Evolutionary conservation across 2,113 vertebrate species (phyloP), one percentile per base, ranked within the genome.

Genomic region (Poeciliopsis occidentalis): DNA sequence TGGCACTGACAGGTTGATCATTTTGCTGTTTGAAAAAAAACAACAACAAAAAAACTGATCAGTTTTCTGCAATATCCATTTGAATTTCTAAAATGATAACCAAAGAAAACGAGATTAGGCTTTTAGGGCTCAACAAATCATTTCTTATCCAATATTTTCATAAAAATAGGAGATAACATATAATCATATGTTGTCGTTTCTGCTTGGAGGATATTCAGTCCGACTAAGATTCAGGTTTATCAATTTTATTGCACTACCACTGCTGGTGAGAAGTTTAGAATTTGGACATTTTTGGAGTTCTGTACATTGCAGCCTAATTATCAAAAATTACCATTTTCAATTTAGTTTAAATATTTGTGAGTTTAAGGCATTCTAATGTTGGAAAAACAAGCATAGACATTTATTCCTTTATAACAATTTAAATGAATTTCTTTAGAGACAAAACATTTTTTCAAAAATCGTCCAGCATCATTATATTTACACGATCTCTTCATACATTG

Each of bases 1-100:
- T 29, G 97, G 95, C 84, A 99, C 97, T 8, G 97, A 99, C 29
- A 98, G 93, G 92, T 99, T 99, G 91, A 99, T 95, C 98, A 99
- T 99, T 94, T 99, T 99, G 92, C 98, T 99, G 79, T 26, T 41
- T 2, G 75, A 76, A 70, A 12, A 26, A 61, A 0, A 71, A 92
- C 11, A 0, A 0, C 69, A 92, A 37, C 0, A 75, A 77, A 69
- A 0, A 0, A 73, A 92, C 60, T 47, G 66, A 15, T 31, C 31
- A 47, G 17, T 47, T 47, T 22, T 17, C 44, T 47, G 44, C 17
- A 19, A 24, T n/a, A 8, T 57, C 2, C 30, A 64, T 64, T 24
- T 27, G 4, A 34, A 47, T 54, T 11, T 7, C 37, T 47, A 80
- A 32, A 6, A 65, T 39, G 17, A 1, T 1, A 17, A 31, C 15